Base-by-base conservation (phyloP, 2,113 vertebrate genomes). In the Saimiri boliviensis region DNA sequence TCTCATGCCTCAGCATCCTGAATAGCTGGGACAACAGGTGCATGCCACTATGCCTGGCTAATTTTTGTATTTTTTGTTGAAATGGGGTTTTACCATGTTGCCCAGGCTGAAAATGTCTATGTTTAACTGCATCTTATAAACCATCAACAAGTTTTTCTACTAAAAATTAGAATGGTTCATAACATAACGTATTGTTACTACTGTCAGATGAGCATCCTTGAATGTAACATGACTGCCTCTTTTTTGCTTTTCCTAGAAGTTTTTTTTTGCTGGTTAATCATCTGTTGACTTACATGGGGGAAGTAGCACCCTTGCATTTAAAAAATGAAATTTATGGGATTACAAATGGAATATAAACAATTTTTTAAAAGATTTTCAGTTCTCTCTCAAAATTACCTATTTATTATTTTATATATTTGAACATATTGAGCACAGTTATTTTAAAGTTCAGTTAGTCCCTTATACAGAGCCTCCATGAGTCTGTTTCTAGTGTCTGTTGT, bases 331-430 rank as follows among this genome's bases (percentile, higher is more conserved):
- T 58, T 80, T 63, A 81, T 89, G 35, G 23, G 23, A 63, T 93
- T 63, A 81, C n/a, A 87, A 54, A 52, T 76, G 58, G 95, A 97
- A 79, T 21, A 77, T 56, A 63, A 92, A 89, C 35, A 7, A 83
- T 79, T 89, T 14, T 82, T 89, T 2, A 85, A 91, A 30, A 77
- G 2, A 79, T 76, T 81, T 93, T 58, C 30, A 60, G 54, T 84
- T 77, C 63, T 88, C 35, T 80, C 6, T 88, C 42, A 73, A 71
- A 94, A 54, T 79, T 37, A 40, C 40, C 86, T 83, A 0, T 82
- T 71, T 56, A 56, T 21, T 71, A 40, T 86, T 66, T 79, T 52
- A 56, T 42, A 32, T 37, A 35, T 47, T 45, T 79, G 52, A 94
- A 23, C 52, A 45, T 54, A 54, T 9, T n/a, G 14, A 40, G 5